Evolutionary conservation across 2,888 invertebrate species (phyloP).

Genomic region (Meliscaeva auricollis): DNA sequence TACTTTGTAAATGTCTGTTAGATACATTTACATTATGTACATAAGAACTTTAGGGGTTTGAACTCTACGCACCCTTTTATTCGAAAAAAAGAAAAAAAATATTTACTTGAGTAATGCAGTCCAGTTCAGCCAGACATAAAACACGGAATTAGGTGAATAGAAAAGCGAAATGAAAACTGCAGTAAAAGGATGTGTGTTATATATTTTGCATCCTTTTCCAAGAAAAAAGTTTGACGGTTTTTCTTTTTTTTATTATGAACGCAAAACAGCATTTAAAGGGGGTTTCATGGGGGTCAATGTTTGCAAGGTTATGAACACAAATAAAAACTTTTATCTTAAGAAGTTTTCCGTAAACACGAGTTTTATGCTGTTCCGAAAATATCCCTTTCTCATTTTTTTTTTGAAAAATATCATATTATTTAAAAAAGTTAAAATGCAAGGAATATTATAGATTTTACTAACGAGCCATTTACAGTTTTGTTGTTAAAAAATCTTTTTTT

Average conservation of each 20-base stretch:
- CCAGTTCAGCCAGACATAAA: slow-evolving; percentile 38
- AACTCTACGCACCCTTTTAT: slow-evolving; percentile 57
- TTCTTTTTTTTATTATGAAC: not conserved
- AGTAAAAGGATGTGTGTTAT: slow-evolving; percentile 45
- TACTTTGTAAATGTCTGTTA: slow-evolving; percentile 62
- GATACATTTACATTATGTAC: slow-evolving; percentile 69
- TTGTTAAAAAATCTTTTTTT: no score
- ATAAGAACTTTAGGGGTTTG: slow-evolving; percentile 48
- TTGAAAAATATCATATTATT: no score
- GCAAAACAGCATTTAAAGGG: not conserved
- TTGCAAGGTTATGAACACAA: no score
- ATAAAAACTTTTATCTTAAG: no score
- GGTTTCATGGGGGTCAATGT: not conserved
- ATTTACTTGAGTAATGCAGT: slow-evolving; percentile 31
- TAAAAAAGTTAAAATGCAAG: no score
- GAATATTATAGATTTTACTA: no score
- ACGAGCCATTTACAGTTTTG: no score
- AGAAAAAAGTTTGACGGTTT: slow-evolving; percentile 6
- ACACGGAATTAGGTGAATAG: slow-evolving; percentile 56
- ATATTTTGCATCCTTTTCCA: slow-evolving; percentile 21
- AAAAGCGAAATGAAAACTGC: slow-evolving; percentile 5
- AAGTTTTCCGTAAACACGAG: no score
- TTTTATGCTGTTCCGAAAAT: no score
- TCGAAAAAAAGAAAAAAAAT: not conserved
- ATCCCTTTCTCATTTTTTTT: no score